Evolutionary conservation across 2,888 invertebrate genomes (phyloP).

Genomic region (Dexiosoma caninum): DNA sequence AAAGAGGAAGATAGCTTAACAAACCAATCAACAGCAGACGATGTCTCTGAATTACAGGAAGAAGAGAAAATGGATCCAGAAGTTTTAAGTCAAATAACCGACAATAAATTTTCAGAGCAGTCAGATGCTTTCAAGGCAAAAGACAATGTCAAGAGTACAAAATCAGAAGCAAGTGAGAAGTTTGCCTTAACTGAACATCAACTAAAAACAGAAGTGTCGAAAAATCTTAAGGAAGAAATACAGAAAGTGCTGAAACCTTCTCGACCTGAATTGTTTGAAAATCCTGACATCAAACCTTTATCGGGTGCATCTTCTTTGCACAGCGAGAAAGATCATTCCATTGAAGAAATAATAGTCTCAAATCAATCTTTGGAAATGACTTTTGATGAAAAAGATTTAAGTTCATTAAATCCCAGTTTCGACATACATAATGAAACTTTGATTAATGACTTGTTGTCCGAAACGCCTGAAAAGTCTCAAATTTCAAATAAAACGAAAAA

Average conservation of each 20-base stretch:
- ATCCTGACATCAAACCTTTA: conserved; percentile 53
- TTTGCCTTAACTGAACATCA: not conserved
- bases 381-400: conserved; percentile 70
- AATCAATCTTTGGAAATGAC: conserved; percentile 75
- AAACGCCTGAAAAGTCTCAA: conserved; percentile 49
- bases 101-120: not conserved
- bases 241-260: conserved; percentile 39
- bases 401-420: conserved; percentile 67
- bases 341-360: conserved; percentile 74
- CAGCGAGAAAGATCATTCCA: conserved; percentile 74
- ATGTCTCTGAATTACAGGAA: conserved; percentile 75
- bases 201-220: not conserved
- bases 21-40: conserved; percentile 76
- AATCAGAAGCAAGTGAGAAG: not conserved
- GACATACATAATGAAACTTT: conserved; percentile 67
- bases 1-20: conserved; percentile 68
- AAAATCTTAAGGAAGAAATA: not conserved
- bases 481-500: not conserved
- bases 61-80: conserved; percentile 66
- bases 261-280: conserved; percentile 55
- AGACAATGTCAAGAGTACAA: not conserved
- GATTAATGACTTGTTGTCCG: conserved; percentile 66
- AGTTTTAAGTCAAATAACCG: not conserved
- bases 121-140: not conserved
- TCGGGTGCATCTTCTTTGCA: conserved; percentile 57